phyloP scores from a whole-genome alignment of 1,140 invertebrate species.

The Pteromalus puparum region DNA sequence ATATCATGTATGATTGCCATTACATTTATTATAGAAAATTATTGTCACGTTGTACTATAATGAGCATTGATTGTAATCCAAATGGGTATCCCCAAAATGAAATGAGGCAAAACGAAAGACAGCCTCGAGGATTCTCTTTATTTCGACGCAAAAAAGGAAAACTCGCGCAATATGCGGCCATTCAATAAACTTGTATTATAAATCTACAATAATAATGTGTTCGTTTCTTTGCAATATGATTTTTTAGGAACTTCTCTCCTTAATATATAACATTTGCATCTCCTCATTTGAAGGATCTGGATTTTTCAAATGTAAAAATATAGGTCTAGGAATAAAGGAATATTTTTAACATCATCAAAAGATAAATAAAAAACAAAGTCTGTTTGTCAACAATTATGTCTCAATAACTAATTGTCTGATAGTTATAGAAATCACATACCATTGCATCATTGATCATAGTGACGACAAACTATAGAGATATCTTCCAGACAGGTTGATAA shows the following conservation, averaged over 20 bases:
- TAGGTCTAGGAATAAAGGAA: too few species aligned
- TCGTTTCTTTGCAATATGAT: not conserved
- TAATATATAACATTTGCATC: not conserved
- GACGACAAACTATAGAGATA: too few species aligned
- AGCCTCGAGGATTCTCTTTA: conserved; percentile 16
- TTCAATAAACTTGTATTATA: conserved; percentile 70
- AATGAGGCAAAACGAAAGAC: not conserved
- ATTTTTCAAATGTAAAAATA: too few species aligned
- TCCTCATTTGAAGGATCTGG: not conserved
- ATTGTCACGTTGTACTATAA: conserved; percentile 46
- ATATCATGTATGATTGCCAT: conserved; percentile 54
- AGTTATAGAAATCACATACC: too few species aligned
- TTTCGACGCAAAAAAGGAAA: conserved; percentile 11
- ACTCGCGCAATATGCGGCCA: conserved; percentile 61
- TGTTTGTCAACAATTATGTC: too few species aligned
- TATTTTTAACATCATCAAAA: too few species aligned
- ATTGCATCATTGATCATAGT: too few species aligned
- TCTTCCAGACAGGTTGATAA: too few species aligned
- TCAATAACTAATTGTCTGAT: too few species aligned
- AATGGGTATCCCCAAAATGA: not conserved
- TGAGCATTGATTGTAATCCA: conserved; percentile 33
- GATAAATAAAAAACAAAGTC: too few species aligned
- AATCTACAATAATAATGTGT: conserved; percentile 53
- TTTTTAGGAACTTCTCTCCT: not conserved
- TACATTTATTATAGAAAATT: conserved; percentile 54